Base-by-base conservation (phyloP, 2,888 invertebrate genomes). In the Melinaea marsaeus region DNA sequence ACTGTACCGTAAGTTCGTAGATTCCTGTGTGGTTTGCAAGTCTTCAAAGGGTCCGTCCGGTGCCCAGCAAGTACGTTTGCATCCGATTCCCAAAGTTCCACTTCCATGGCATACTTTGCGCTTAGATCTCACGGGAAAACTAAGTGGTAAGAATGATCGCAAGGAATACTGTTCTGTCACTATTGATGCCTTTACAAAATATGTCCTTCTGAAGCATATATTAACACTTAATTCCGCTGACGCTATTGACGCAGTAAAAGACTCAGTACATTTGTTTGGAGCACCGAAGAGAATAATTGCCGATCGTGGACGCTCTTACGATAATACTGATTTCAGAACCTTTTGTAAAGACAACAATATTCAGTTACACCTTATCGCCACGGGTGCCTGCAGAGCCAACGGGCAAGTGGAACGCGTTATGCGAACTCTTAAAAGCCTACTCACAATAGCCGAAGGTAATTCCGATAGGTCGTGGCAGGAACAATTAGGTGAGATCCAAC, bases 41-140 rank as follows among this genome's bases (percentile, higher is more conserved):
- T 63, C 70, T 0, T 70, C 71, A 0, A 74, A 75, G 46, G 69
- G 70, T 2, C 56, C 58, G 0, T 73, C 72, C 0, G 74, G 73
- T 1, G 71, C 70, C 13, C 67, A 68, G 13, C 70, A 58, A 1
- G 62, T 69, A 1, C 57, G 35, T 6, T 56, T 74, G 0, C 74
- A 76, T 35, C 66, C 74, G 0, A 75, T 75, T 4, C 72, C 70
- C 0, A 71, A 69, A 60, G 37, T 54, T 1, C 4, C 63, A 2
- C 37, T 67, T 3, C 70, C 75, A 0, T 78, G 72, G 74, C 74
- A 45, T 11, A 45, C 45, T 45, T 9, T 45, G 5, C 45, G 2
- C 45, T 9, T 45, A 9, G 45, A 45, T 45, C 5, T 45, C 45
- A 45, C 45, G 11, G 45, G 45, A 5, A 45, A 45, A 45, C 22